Conservation (phyloP, 92 coral and sea anemone species). For the Paragorgia papillata region DNA sequence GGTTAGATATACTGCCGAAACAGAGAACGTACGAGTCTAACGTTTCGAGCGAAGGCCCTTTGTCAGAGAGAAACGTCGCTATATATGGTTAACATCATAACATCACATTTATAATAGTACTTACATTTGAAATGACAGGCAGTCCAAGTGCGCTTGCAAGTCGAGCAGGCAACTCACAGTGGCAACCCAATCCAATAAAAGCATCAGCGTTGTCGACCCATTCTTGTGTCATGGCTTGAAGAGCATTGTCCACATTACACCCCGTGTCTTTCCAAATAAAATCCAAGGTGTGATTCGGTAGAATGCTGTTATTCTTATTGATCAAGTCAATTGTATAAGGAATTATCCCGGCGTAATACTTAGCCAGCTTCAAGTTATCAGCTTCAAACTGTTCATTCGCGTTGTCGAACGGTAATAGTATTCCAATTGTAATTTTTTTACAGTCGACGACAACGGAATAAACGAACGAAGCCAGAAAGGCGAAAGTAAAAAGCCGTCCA, state of each 20-base stretch:
- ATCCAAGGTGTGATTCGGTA: slow-evolving; percentile 78
- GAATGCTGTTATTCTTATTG: slow-evolving; percentile 64
- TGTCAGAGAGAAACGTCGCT: too few species aligned
- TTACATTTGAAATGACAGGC: slow-evolving; percentile 92
- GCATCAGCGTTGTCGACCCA: slow-evolving; percentile 76
- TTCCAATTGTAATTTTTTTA: slow-evolving; percentile 73
- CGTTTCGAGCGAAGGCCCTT: too few species aligned
- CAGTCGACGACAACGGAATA: neutral
- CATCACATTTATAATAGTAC: too few species aligned
- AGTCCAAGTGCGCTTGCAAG: slow-evolving; percentile 88
- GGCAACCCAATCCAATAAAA: slow-evolving; percentile 94
- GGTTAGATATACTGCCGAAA: too few species aligned
- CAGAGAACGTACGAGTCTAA: too few species aligned
- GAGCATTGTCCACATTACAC: slow-evolving; percentile 76
- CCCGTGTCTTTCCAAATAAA: slow-evolving; percentile 93
- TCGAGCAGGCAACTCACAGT: slow-evolving; percentile 80
- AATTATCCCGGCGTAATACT: slow-evolving; percentile 83
- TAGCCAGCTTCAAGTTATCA: slow-evolving; percentile 59
- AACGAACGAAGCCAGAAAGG: neutral
- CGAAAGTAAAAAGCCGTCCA: neutral
- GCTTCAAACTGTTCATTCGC: slow-evolving; percentile 7
- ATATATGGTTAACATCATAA: too few species aligned
- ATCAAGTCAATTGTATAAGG: slow-evolving; percentile 85
- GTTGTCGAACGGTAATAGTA: slow-evolving; percentile 77
- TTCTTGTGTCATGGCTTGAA: slow-evolving; percentile 79